Percentiles rank a stretch among this genome's conserved stretches.
Evolutionary conservation across 2,797 vertebrate species (phyloP).

Genomic region (Mionectes olivaceus): DNA sequence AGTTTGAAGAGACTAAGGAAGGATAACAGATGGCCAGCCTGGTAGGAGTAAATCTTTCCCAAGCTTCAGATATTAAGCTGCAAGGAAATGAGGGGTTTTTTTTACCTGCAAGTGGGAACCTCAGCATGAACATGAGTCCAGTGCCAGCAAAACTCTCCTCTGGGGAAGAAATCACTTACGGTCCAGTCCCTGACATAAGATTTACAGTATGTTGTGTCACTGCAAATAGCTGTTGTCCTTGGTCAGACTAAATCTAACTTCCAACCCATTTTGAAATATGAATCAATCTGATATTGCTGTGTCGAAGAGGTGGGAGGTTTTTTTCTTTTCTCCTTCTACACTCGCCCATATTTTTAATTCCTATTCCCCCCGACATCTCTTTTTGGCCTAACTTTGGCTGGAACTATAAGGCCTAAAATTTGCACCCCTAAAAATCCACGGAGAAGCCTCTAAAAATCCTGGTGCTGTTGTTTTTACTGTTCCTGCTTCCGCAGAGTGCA

Average conservation of each 20-base stretch:
- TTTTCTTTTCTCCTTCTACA: not conserved
- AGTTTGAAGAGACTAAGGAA: conserved; percentile 19
- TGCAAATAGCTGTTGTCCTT: conserved; percentile 53
- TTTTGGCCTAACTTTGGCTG: not conserved
- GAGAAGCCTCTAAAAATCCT: not conserved
- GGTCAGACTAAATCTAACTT: conserved; percentile 29
- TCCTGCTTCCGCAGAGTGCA: not conserved
- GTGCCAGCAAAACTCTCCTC: conserved; percentile 30
- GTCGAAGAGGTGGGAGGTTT: not conserved
- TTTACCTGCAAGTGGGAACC: conserved; percentile 44
- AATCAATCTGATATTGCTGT: not conserved
- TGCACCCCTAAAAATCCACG: not conserved
- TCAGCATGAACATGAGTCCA: not conserved
- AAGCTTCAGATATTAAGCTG: conserved; percentile 36
- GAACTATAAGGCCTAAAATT: not conserved
- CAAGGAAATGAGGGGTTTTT: conserved; percentile 1
- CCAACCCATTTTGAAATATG: conserved; percentile 7
- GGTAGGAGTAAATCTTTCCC: conserved; percentile 41
- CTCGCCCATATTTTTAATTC: not conserved
- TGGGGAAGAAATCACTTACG: not conserved
- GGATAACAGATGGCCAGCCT: conserved; percentile 58
- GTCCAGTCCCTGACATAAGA: conserved; percentile 8
- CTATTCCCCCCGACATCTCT: not conserved
- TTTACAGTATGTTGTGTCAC: conserved; percentile 39
- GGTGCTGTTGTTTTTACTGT: not conserved